Percentiles rank a stretch among this genome's conserved stretches.
Conservation (phyloP, 2,888 invertebrate species). For the Leucophora obtusa region DNA sequence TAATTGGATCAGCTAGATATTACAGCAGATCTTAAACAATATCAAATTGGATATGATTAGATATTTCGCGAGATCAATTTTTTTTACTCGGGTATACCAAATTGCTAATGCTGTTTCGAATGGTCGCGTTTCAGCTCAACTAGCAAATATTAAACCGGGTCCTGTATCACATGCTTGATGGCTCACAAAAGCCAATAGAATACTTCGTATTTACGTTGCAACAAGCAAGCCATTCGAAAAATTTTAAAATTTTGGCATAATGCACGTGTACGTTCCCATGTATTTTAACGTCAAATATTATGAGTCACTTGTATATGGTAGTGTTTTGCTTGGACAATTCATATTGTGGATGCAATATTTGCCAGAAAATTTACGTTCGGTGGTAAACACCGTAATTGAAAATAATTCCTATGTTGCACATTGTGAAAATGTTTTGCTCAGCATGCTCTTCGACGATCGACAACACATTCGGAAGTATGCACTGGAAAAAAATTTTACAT, state of each 20-base stretch:
- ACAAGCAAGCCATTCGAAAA: neutral
- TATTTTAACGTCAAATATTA: no score
- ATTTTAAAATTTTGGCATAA: neutral
- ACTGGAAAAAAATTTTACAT: neutral
- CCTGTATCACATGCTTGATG: neutral
- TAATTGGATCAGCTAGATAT: no score
- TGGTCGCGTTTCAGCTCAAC: conserved; percentile 8
- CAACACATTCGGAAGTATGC: no score
- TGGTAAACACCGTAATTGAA: no score
- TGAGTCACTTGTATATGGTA: neutral
- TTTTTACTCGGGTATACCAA: no score
- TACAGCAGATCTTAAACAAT: no score
- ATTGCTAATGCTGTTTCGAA: neutral
- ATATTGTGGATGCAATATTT: conserved; percentile 9
- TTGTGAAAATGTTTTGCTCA: conserved; percentile 14
- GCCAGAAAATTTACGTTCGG: conserved; percentile 19
- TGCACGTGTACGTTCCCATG: no score
- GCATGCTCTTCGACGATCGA: neutral
- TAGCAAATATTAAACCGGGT: conserved; percentile 8
- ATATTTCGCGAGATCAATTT: no score
- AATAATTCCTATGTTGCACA: no score
- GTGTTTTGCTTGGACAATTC: conserved; percentile 10
- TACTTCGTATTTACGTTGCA: no score
- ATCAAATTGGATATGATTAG: no score
- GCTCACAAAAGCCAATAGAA: conserved; percentile 2